phyloP scores from a whole-genome alignment of 2,113 vertebrate species.

The Eclectus roratus region DNA sequence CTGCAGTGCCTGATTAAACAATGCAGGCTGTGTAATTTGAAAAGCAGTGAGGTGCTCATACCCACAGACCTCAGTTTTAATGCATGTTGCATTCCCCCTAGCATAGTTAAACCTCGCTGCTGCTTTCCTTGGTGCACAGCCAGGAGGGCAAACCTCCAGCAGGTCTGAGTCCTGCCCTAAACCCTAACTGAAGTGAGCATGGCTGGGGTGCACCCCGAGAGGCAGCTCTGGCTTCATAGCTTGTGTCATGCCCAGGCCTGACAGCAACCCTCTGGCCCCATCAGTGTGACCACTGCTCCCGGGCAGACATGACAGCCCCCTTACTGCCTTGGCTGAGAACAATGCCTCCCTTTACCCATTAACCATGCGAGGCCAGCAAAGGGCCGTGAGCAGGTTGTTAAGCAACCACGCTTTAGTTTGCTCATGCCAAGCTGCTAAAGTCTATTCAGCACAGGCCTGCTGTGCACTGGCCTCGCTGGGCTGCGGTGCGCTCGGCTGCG shows the following conservation, averaged over 20 bases:
- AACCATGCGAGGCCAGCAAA: conserved; percentile 7
- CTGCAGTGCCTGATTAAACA: neutral
- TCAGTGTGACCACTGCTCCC: neutral
- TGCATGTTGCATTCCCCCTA: rapidly evolving
- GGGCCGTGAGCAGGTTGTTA: neutral
- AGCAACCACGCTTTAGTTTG: neutral
- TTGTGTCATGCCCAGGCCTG: neutral
- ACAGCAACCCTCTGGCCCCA: neutral
- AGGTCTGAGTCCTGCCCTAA: neutral
- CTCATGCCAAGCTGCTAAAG: neutral
- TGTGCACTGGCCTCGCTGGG: rapidly evolving
- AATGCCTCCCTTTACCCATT: conserved; percentile 35
- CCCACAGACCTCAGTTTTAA: neutral
- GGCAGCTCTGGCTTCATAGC: neutral
- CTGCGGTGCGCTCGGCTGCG: rapidly evolving
- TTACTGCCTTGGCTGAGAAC: neutral
- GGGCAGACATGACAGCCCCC: neutral
- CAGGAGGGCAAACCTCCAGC: neutral
- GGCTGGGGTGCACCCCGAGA: rapidly evolving
- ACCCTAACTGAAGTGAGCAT: neutral
- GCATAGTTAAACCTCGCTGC: rapidly evolving
- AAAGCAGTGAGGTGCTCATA: neutral
- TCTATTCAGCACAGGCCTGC: neutral
- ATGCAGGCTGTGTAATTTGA: neutral
- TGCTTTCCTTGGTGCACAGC: neutral